These are phyloP conservation scores for Phylloscopus whistleri DNA, from an alignment of 2,113 vertebrate genomes.

Conservation along the genomic window DNA sequence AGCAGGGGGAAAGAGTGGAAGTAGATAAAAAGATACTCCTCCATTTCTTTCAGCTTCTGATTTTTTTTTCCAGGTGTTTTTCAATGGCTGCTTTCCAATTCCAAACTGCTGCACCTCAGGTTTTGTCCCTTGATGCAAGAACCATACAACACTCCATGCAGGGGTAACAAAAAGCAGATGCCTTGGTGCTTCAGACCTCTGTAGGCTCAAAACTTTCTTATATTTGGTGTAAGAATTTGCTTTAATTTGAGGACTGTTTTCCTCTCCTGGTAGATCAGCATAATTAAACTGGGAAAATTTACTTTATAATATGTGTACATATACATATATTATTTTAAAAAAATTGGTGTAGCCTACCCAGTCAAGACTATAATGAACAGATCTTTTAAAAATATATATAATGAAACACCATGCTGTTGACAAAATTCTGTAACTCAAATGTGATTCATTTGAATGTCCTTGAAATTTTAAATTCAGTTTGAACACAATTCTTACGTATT, in stretches of 20 bases:
- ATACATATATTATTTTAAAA: neutral
- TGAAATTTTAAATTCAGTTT: neutral
- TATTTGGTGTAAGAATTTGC: neutral
- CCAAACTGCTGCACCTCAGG: neutral
- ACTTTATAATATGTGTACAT: neutral
- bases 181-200: neutral
- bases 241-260: neutral
- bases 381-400: neutral
- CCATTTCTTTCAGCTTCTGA: neutral
- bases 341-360: neutral
- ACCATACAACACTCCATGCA: neutral
- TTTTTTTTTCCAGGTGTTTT: neutral
- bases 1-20: neutral
- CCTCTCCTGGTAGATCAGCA: neutral
- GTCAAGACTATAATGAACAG: neutral
- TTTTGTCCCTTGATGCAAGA: neutral
- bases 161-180: fast-evolving
- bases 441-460: neutral
- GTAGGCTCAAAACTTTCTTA: neutral
- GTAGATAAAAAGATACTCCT: neutral
- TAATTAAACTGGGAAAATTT: neutral
- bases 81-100: neutral
- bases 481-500: neutral
- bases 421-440: neutral
- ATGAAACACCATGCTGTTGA: neutral